These are phyloP conservation scores for Eristalinus sepulchralis DNA, from an alignment of 2,888 invertebrate genomes.

Conservation along the genomic window DNA sequence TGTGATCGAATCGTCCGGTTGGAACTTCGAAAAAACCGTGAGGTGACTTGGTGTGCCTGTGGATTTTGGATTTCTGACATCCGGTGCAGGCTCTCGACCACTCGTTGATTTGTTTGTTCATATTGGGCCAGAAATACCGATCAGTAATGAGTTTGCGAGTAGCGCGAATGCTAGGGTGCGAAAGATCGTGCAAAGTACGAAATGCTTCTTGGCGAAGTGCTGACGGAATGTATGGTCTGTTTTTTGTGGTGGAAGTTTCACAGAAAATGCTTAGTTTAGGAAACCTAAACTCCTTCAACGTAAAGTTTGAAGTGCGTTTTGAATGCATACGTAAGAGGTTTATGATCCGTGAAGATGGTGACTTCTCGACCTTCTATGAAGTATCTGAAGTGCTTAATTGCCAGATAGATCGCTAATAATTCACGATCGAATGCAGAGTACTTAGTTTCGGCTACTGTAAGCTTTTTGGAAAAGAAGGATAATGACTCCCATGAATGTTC, in stretches of 20 bases:
- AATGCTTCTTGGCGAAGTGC: neutral
- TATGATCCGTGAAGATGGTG: neutral
- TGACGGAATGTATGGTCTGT: neutral
- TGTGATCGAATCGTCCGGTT: conserved; percentile 44
- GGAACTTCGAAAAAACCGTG: conserved; percentile 26
- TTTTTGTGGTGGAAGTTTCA: conserved; percentile 8
- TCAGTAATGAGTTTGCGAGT: conserved; percentile 8
- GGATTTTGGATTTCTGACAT: too few relatives aligned
- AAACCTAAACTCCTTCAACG: neutral
- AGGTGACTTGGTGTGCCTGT: too few relatives aligned
- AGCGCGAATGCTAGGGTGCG: conserved; percentile 19
- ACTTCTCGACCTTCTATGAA: conserved; percentile 20
- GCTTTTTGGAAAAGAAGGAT: conserved; percentile 73
- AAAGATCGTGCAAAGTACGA: neutral
- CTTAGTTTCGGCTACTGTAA: conserved; percentile 70
- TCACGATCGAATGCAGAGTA: conserved; percentile 74
- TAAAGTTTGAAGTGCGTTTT: too few relatives aligned
- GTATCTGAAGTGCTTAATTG: too few relatives aligned
- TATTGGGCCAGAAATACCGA: conserved; percentile 4
- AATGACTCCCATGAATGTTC: conserved; percentile 70
- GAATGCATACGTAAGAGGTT: neutral
- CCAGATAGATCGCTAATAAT: conserved; percentile 72
- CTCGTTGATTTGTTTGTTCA: too few relatives aligned
- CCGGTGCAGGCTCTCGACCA: too few relatives aligned
- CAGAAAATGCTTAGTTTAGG: neutral